Conservation (phyloP, 1,140 invertebrate species). For the Octopus sinensis region DNA sequence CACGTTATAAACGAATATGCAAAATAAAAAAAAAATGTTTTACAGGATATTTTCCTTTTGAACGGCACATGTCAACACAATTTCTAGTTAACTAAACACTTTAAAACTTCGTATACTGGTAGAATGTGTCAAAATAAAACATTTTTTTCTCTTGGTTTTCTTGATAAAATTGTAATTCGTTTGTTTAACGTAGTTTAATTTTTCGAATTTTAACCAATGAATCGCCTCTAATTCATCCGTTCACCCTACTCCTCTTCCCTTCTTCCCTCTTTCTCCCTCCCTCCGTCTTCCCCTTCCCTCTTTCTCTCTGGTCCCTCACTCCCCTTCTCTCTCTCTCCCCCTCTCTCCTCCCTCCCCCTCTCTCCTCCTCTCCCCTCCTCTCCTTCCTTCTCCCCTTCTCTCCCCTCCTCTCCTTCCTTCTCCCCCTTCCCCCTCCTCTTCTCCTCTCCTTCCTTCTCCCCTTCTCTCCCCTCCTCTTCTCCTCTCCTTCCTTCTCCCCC, state of each 20-base stretch:
- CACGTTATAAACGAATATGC: no score
- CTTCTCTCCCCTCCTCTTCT: not conserved
- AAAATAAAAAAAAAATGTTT: no score
- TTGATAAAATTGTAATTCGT: no score
- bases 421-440: not conserved
- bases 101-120: no score
- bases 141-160: no score
- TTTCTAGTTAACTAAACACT: no score
- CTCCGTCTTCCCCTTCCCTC: constrained; percentile 19
- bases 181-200: no score
- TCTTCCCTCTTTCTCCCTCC: constrained; percentile 15
- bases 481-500: not conserved
- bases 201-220: no score
- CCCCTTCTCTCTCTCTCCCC: constrained; percentile 10
- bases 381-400: not conserved
- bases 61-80: no score
- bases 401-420: not conserved
- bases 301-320: constrained; percentile 18
- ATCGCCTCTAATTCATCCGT: constrained; percentile 18
- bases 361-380: constrained; percentile 3
- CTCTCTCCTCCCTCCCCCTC: constrained; percentile 10
- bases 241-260: constrained; percentile 12
- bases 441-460: not conserved
- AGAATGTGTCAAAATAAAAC: no score
- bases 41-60: no score